Evolutionary conservation across 1,140 invertebrate species (phyloP).

Genomic region (Berghia stephanieae): DNA sequence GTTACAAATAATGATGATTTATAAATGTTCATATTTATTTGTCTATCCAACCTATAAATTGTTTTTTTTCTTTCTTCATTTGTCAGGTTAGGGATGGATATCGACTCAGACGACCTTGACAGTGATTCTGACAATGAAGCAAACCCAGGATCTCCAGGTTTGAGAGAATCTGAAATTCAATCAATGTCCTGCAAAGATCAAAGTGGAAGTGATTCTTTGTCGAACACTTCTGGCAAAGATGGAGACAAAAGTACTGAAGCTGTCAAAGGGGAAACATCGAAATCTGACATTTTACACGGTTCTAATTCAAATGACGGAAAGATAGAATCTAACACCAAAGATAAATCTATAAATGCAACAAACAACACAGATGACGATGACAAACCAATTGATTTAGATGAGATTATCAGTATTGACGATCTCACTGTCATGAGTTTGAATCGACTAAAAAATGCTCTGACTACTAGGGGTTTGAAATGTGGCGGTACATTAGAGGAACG

Average conservation of each 20-base stretch:
- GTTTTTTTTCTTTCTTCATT: conserved; percentile 32
- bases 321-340: not conserved
- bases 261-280: not conserved
- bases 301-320: not conserved
- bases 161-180: not conserved
- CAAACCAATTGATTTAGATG: conserved; percentile 52
- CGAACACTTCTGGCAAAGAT: not conserved
- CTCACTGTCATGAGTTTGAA: conserved; percentile 65
- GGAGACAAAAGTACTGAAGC: not conserved
- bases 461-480: conserved; percentile 64
- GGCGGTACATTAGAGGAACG: conserved; percentile 66
- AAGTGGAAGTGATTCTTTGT: no score
- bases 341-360: not conserved
- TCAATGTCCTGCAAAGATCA: no score
- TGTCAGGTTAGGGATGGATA: conserved; percentile 53
- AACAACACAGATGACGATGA: no score
- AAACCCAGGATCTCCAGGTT: not conserved
- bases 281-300: no score
- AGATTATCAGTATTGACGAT: conserved; percentile 44
- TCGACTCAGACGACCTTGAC: conserved; percentile 46
- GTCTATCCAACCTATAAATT: no score
- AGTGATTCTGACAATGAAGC: conserved; percentile 36
- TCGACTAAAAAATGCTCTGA: conserved; percentile 60
- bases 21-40: no score
- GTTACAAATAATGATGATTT: not conserved